phyloP scores from a whole-genome alignment of 2,888 invertebrate genomes.

The Brassicogethes aeneus region DNA sequence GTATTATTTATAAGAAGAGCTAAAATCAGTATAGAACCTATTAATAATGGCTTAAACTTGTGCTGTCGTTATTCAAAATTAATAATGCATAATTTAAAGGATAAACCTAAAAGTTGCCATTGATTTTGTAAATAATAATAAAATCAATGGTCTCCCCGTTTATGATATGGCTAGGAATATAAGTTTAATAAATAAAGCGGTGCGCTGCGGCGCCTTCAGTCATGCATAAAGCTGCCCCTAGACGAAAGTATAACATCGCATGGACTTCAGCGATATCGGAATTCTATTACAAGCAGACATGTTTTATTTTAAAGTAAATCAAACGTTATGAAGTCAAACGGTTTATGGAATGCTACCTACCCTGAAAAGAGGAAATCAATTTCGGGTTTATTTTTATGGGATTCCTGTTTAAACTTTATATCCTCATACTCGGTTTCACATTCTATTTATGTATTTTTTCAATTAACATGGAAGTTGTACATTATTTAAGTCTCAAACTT shows the following conservation, averaged over 20 bases:
- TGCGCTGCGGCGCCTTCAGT: background rate
- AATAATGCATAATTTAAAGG: too few species aligned
- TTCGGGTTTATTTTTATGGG: background rate
- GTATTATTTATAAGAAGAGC: too few species aligned
- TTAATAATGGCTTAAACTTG: too few species aligned
- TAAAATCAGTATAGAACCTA: too few species aligned
- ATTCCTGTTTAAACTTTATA: conserved; percentile 1
- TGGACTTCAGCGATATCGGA: conserved; percentile 4
- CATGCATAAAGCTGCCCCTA: background rate
- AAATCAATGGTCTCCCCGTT: too few species aligned
- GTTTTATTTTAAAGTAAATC: conserved; percentile 2
- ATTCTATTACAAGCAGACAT: conserved; percentile 6
- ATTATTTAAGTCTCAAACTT: too few species aligned
- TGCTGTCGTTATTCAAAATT: too few species aligned
- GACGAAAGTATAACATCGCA: conserved; percentile 4
- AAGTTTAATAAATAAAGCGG: background rate
- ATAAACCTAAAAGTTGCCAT: too few species aligned
- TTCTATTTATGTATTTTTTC: background rate
- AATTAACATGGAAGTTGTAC: background rate
- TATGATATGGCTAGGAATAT: too few species aligned
- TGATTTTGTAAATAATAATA: too few species aligned
- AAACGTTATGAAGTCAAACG: conserved; percentile 1
- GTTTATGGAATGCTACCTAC: background rate
- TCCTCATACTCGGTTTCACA: background rate
- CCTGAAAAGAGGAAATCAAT: conserved; percentile 1